Evolutionary conservation across 92 coral and sea anemone genomes (phyloP).

Genomic region (Palythoa grandiflora): DNA sequence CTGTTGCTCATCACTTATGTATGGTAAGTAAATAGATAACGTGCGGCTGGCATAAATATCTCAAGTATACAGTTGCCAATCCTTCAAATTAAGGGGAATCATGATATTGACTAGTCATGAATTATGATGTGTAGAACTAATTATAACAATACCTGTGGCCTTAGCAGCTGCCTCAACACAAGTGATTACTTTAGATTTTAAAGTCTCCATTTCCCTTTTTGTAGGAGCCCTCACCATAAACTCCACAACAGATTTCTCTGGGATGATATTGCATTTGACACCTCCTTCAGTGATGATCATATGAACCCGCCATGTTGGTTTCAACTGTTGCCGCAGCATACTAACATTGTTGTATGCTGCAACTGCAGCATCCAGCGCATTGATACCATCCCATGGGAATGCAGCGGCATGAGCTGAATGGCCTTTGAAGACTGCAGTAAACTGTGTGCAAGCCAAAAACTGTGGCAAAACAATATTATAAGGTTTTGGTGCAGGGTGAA

Average conservation of each 20-base stretch:
- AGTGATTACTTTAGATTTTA: slow-evolving; percentile 37
- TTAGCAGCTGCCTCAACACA: slow-evolving; percentile 12
- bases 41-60: too few species aligned
- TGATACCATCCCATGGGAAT: slow-evolving; percentile 93
- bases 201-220: slow-evolving; percentile 35
- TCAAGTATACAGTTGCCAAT: too few species aligned
- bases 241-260: slow-evolving; percentile 20
- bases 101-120: too few species aligned
- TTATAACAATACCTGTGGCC: slow-evolving; percentile 10
- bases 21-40: too few species aligned
- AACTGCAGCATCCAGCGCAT: slow-evolving; percentile 92
- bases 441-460: too few species aligned
- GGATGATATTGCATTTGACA: slow-evolving; percentile 68
- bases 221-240: slow-evolving; percentile 46
- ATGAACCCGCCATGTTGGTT: slow-evolving; percentile 55
- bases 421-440: too few species aligned
- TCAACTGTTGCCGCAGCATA: slow-evolving; percentile 75
- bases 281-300: slow-evolving; percentile 82
- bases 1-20: too few species aligned
- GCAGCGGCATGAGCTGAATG: slow-evolving; percentile 95
- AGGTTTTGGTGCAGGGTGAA: slow-evolving; percentile 70
- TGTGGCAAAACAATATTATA: too few species aligned
- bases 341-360: slow-evolving; percentile 75
- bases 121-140: too few species aligned
- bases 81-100: too few species aligned